Evolutionary conservation across 1,140 invertebrate species (phyloP), one percentile per base, ranked within the genome.

Genomic region (Idris sp.): DNA sequence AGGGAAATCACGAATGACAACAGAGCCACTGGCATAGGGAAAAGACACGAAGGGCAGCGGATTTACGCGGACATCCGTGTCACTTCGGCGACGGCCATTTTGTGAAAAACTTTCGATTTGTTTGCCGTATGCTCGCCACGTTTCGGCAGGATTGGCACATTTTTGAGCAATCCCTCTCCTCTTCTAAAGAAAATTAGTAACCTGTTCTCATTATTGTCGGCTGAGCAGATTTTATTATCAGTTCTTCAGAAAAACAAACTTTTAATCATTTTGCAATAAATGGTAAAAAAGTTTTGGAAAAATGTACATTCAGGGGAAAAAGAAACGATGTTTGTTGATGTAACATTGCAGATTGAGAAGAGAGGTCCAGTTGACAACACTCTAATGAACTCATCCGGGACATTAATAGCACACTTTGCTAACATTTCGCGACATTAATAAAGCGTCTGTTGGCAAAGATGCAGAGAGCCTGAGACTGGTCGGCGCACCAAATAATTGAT

Each of bases 31-130:
- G 25, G 35, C 48, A 38, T n/a, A 61, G 31, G 41, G 51, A 22
- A 56, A 40, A 28, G 62, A 56, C 40, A 51, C 53, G 49, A 43
- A 15, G 43, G 54, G 33, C 19, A 72, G 77, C 43, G 77, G 80
- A 79, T 83, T 82, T 83, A 82, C 80, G 81, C 84, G 82, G 83
- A 85, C 84, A 84, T 85, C 81, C 81, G 81, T 81, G 85, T 85
- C 83, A 85, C 79, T 79, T 80, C 80, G 80, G 81, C 85, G 84
- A 85, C 86, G 86, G 86, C 86, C 86, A 87, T 87, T 87, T 87
- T 87, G 84, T 81, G 84, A 87, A 87, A 87, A 87, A 86, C 80
- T 87, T 85, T 87, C 80, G 84, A 85, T 83, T 84, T 83, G 83
- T 84, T 84, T 83, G 83, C 79, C 82, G 79, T 84, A 84, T 85